Conservation (phyloP, 2,113 vertebrate species). For the Alligator sinensis region DNA sequence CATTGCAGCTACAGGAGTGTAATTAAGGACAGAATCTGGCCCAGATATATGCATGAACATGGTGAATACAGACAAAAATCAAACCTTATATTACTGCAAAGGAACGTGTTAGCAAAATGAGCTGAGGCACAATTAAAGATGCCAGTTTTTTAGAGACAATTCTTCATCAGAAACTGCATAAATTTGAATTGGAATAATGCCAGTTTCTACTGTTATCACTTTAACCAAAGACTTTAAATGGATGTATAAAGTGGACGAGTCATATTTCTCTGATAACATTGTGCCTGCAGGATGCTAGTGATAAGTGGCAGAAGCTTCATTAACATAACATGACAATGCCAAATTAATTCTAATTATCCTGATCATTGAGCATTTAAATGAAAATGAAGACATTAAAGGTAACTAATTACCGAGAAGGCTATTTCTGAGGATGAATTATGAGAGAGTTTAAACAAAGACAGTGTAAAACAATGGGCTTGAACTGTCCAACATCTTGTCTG, state of each 20-base stretch:
- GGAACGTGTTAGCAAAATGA: neutral
- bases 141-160: neutral
- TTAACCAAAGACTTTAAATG: slow-evolving; percentile 41
- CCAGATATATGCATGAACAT: neutral
- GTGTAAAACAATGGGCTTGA: slow-evolving; percentile 34
- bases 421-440: slow-evolving; percentile 72
- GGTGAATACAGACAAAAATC: neutral
- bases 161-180: slow-evolving; percentile 34
- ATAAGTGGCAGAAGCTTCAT: slow-evolving; percentile 81
- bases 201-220: slow-evolving; percentile 49
- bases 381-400: slow-evolving; percentile 90
- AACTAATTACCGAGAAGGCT: slow-evolving; percentile 87
- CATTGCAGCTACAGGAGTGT: neutral
- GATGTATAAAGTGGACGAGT: slow-evolving; percentile 74
- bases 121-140: neutral
- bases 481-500: slow-evolving; percentile 24
- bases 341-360: slow-evolving; percentile 92
- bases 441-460: slow-evolving; percentile 56
- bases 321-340: slow-evolving; percentile 82
- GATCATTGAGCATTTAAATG: slow-evolving; percentile 87
- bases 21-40: neutral
- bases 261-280: slow-evolving; percentile 77
- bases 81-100: neutral
- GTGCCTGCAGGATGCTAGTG: slow-evolving; percentile 72
- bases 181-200: slow-evolving; percentile 40